Conservation (phyloP, 2,113 vertebrate genomes). For the Psophia crepitans region DNA sequence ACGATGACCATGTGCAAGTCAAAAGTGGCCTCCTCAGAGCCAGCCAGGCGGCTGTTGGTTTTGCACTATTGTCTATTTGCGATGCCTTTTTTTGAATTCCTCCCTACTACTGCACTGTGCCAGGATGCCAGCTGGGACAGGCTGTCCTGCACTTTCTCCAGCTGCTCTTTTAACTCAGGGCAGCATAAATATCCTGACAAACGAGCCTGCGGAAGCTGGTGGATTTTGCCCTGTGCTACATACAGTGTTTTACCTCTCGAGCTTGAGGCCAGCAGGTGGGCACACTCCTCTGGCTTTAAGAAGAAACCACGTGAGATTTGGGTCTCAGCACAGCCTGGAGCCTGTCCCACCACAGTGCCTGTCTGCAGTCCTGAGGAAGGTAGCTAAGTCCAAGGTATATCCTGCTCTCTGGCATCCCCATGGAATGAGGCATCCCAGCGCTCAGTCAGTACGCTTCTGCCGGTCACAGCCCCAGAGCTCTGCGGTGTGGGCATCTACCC, state of each 20-base stretch:
- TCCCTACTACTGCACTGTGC: background rate
- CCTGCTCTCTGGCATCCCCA: background rate
- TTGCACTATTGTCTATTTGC: background rate
- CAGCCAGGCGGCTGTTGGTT: background rate
- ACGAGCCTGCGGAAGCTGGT: background rate
- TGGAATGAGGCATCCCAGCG: background rate
- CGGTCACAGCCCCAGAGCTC: background rate
- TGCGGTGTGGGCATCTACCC: background rate
- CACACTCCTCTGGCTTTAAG: background rate
- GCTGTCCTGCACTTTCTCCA: background rate
- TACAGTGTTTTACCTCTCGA: rapidly evolving
- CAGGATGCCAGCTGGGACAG: background rate
- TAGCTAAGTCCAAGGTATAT: background rate
- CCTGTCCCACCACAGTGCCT: background rate
- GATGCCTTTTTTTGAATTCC: background rate
- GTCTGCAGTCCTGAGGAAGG: background rate
- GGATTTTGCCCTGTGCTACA: background rate
- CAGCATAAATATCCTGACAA: background rate
- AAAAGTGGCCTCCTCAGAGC: background rate
- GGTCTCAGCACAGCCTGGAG: background rate
- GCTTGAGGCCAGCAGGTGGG: background rate
- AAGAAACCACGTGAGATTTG: background rate
- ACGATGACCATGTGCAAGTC: background rate
- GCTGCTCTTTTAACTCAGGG: background rate
- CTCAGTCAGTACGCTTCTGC: background rate